These are phyloP conservation scores for Planiliza haematocheilus DNA, from an alignment of 2,113 vertebrate genomes.

Conservation along the genomic window DNA sequence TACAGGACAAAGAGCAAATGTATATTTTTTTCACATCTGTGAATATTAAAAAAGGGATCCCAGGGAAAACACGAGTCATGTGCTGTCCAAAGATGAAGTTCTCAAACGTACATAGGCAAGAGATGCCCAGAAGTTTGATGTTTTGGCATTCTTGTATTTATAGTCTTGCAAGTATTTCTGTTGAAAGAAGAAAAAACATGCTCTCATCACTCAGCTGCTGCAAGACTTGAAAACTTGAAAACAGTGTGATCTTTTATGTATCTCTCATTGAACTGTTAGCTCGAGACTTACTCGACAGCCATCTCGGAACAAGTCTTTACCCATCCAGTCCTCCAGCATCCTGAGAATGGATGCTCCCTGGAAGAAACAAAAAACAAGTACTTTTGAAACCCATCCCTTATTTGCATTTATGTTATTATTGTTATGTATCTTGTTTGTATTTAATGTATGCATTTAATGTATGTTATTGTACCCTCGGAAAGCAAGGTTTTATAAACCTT, in stretches of 20 bases:
- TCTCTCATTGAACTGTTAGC: not conserved
- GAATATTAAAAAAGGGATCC: too few relatives aligned
- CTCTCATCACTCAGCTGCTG: not conserved
- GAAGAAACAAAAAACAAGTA: not conserved
- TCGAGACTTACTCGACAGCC: conserved; percentile 85
- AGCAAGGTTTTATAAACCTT: not conserved
- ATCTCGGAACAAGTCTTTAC: conserved; percentile 83
- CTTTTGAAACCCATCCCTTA: too few relatives aligned
- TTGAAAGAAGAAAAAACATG: conserved; percentile 36
- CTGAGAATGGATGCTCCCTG: conserved; percentile 91
- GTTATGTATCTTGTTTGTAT: too few relatives aligned
- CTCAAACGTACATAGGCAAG: conserved; percentile 83
- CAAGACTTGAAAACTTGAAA: not conserved
- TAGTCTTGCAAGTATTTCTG: conserved; percentile 88
- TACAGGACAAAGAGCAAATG: not conserved
- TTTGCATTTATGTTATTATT: too few relatives aligned
- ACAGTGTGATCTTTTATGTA: not conserved
- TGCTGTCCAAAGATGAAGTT: too few relatives aligned
- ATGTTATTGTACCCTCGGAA: too few relatives aligned
- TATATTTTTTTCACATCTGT: too few relatives aligned
- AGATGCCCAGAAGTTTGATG: conserved; percentile 90
- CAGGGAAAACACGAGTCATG: too few relatives aligned
- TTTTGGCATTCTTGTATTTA: conserved; percentile 90
- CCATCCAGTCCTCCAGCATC: conserved; percentile 90
- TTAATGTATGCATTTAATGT: too few relatives aligned